Conservation (phyloP, 1,140 invertebrate species). For the Cydia amplana region DNA sequence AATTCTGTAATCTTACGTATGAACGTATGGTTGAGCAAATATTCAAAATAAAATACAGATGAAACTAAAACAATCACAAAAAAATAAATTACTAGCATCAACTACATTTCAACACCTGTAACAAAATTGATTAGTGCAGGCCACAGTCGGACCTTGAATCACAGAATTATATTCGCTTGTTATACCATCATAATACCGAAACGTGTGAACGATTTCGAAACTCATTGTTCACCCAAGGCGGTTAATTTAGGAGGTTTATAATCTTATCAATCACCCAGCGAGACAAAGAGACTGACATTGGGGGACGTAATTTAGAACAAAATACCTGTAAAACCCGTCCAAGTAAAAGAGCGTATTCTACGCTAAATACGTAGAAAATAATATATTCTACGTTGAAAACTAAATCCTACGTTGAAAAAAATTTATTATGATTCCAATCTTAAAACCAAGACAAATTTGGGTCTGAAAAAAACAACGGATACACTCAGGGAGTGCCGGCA, state of each 20-base stretch:
- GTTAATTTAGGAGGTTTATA: slow-evolving; percentile 25
- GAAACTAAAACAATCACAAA: too few species aligned
- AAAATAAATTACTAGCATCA: slow-evolving; percentile 13
- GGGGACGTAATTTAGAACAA: background rate
- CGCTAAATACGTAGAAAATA: too few species aligned
- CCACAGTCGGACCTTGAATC: slow-evolving; percentile 31
- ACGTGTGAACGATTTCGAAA: slow-evolving; percentile 35
- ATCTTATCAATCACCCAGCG: slow-evolving; percentile 15
- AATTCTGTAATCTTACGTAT: background rate
- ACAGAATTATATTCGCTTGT: slow-evolving; percentile 37
- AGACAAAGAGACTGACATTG: slow-evolving; percentile 19
- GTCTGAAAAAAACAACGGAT: too few species aligned
- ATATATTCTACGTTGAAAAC: too few species aligned
- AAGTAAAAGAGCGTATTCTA: too few species aligned
- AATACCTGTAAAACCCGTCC: background rate
- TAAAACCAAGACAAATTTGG: too few species aligned
- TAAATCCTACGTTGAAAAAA: too few species aligned
- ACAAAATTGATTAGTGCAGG: slow-evolving; percentile 31
- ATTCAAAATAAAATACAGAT: too few species aligned
- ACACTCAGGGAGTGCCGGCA: too few species aligned
- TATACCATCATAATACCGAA: slow-evolving; percentile 37
- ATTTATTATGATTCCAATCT: too few species aligned
- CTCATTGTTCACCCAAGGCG: slow-evolving; percentile 25
- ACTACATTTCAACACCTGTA: slow-evolving; percentile 36
- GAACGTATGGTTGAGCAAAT: background rate